Percentiles rank a stretch among this genome's conserved stretches.
Evolutionary conservation across 2,797 vertebrate species (phyloP).

Genomic region (Typhlichthys eigenmanni): DNA sequence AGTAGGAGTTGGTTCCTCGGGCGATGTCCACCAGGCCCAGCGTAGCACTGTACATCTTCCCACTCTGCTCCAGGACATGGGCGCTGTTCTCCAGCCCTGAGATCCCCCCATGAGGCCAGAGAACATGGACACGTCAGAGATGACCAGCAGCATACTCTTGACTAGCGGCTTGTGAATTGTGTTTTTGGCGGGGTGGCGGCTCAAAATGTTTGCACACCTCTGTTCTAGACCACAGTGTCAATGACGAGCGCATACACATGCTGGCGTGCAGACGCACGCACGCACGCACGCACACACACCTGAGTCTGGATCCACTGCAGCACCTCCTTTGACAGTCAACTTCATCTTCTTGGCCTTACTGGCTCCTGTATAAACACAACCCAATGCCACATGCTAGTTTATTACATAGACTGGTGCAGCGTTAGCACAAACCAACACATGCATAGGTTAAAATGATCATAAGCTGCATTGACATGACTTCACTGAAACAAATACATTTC

Average conservation of each 20-base stretch:
- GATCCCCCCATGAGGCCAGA: too few relatives aligned
- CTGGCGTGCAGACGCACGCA: background rate
- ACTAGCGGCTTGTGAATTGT: too few relatives aligned
- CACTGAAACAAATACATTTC: too few relatives aligned
- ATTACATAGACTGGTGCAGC: too few relatives aligned
- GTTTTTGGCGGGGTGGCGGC: too few relatives aligned
- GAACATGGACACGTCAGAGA: too few relatives aligned
- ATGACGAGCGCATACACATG: background rate
- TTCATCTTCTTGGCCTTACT: slow-evolving; percentile 98
- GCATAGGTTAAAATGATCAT: too few relatives aligned
- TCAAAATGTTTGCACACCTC: too few relatives aligned
- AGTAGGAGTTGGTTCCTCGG: slow-evolving; percentile 96
- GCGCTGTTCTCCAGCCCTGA: slow-evolving; percentile 92
- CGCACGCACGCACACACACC: slow-evolving; percentile 71
- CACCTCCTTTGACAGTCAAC: slow-evolving; percentile 96
- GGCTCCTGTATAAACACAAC: slow-evolving; percentile 70
- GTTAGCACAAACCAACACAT: too few relatives aligned
- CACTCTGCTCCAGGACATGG: slow-evolving; percentile 92
- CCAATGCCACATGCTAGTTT: background rate
- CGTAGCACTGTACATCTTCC: slow-evolving; percentile 96
- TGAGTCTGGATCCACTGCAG: slow-evolving; percentile 95
- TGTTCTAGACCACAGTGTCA: background rate
- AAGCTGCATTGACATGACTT: too few relatives aligned
- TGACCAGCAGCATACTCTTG: too few relatives aligned
- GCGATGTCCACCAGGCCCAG: slow-evolving; percentile 94